A percentile compares a stretch with the other conserved stretches of the same genome.
Evolutionary conservation across 2,113 vertebrate species (phyloP).

Genomic region (Silurus glanis): DNA sequence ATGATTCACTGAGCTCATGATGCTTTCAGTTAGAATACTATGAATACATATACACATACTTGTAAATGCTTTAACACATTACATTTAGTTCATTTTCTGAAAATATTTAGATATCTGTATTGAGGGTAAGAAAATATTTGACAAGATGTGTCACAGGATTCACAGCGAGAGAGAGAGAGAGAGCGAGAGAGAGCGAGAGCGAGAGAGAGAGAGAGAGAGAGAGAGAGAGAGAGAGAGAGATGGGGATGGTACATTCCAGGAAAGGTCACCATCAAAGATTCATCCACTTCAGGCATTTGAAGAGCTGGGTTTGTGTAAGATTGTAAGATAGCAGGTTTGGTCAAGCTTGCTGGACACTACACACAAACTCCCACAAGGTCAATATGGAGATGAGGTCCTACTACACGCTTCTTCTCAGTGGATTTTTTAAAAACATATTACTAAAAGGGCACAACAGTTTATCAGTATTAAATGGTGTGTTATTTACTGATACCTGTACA

Average conservation of each 20-base stretch:
- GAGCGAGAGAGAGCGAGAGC: conserved; percentile 13
- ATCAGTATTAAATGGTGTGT: not conserved
- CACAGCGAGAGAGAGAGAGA: conserved; percentile 8
- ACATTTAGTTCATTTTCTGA: not conserved
- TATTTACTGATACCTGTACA: not conserved
- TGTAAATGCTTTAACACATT: not conserved
- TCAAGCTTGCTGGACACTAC: conserved; percentile 32
- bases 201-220: conserved; percentile 38
- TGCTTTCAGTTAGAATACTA: not conserved
- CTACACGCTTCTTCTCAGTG: not conserved
- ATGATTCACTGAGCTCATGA: not conserved
- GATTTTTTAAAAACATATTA: not conserved
- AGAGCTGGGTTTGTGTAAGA: conserved; percentile 46
- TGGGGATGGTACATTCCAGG: conserved; percentile 34
- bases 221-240: conserved; percentile 45
- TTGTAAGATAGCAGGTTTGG: conserved; percentile 38
- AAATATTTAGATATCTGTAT: conserved; percentile 2
- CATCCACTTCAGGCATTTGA: conserved; percentile 51
- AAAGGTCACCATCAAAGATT: conserved; percentile 58
- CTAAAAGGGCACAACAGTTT: not conserved
- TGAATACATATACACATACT: not conserved
- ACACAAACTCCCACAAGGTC: conserved; percentile 16
- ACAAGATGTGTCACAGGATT: not conserved
- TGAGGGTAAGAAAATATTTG: conserved; percentile 12
- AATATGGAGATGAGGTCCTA: conserved; percentile 20